phyloP scores from a whole-genome alignment of 2,113 vertebrate species.

The Syrrhaptes paradoxus region DNA sequence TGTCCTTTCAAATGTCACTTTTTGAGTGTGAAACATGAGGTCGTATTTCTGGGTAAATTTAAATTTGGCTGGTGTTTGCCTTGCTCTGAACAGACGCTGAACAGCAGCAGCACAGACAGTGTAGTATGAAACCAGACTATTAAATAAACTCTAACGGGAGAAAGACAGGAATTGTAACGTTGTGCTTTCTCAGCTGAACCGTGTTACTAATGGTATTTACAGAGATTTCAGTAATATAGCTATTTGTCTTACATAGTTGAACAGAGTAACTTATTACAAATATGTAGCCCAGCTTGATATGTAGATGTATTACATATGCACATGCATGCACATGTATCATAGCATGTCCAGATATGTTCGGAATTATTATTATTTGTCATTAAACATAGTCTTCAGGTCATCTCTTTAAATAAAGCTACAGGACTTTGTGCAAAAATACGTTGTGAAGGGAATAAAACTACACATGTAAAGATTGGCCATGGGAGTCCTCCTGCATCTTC shows the following conservation, averaged over 20 bases:
- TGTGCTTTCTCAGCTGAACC: conserved; percentile 32
- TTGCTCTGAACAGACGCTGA: neutral
- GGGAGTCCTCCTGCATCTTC: neutral
- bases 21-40: neutral
- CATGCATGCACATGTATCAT: neutral
- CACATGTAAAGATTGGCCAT: rapidly evolving
- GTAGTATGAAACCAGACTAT: neutral
- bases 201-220: neutral
- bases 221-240: neutral
- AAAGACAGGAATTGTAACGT: neutral
- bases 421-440: neutral
- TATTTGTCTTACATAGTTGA: neutral
- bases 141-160: neutral
- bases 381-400: neutral
- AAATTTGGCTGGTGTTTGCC: neutral
- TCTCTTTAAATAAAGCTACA: neutral
- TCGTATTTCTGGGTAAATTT: neutral
- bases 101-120: neutral
- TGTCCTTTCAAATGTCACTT: neutral
- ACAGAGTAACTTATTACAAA: neutral
- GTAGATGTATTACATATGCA: neutral
- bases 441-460: neutral
- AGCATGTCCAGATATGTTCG: neutral
- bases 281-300: neutral
- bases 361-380: neutral